Percentiles rank a stretch among this genome's conserved stretches.
Conservation (phyloP, 23 tunicate genomes). For the Halocynthia roretzi region DNA sequence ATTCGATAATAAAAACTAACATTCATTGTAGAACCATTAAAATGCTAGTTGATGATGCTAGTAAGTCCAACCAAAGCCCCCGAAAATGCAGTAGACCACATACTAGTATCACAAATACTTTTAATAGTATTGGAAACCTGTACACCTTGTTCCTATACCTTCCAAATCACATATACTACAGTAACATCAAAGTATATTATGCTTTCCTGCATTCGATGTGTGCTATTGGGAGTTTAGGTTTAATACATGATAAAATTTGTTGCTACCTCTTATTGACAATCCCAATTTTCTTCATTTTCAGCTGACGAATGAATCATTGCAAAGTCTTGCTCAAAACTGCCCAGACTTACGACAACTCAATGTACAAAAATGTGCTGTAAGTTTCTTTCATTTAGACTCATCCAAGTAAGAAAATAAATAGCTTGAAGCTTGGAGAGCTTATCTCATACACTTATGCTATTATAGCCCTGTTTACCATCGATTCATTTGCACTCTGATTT, state of each 20-base stretch:
- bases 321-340: constrained; percentile 55
- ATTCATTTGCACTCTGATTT: no score
- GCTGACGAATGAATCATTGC: constrained; percentile 49
- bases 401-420: not conserved
- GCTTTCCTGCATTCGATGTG: no score
- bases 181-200: no score
- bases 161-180: no score
- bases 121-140: not conserved
- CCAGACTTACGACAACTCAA: constrained; percentile 37
- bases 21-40: not conserved
- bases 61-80: no score
- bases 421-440: not conserved
- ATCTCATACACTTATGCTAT: not conserved
- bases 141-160: no score
- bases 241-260: no score
- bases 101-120: not conserved
- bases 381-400: constrained; percentile 1
- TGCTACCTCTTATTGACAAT: not conserved
- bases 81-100: no score
- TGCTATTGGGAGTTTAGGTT: no score
- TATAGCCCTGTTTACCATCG: not conserved
- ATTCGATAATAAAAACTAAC: not conserved
- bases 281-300: constrained; percentile 13
- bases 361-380: constrained; percentile 76
- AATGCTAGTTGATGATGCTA: not conserved